phyloP scores from a whole-genome alignment of 2,797 vertebrate genomes.

The Sebastolobus alascanus region DNA sequence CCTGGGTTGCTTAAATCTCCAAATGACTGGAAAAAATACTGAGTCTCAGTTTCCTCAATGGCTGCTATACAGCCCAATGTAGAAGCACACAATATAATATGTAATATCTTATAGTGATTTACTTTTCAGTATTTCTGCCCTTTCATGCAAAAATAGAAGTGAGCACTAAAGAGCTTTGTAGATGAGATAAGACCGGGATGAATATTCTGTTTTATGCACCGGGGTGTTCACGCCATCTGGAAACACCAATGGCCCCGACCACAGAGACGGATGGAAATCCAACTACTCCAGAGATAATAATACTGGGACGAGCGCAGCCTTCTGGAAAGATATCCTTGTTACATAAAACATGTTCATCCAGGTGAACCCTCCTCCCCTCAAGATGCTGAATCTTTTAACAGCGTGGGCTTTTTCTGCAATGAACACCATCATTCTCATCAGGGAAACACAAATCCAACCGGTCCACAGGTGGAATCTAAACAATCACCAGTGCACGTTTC shows the following conservation, averaged over 20 bases:
- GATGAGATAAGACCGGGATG: slow-evolving; percentile 18
- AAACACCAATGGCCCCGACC: slow-evolving; percentile 30
- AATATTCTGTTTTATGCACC: slow-evolving; percentile 50
- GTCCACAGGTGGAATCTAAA: slow-evolving; percentile 23
- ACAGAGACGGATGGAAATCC: slow-evolving; percentile 32
- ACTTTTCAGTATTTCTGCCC: background rate
- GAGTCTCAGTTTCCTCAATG: background rate
- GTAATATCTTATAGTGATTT: background rate
- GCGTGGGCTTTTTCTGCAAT: slow-evolving; percentile 8
- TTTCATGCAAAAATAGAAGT: slow-evolving; percentile 10
- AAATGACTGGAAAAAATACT: background rate
- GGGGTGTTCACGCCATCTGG: slow-evolving; percentile 32
- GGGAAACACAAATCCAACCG: slow-evolving; percentile 18
- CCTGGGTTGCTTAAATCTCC: background rate
- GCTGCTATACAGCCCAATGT: background rate
- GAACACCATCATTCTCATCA: slow-evolving; percentile 17
- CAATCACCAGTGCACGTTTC: slow-evolving; percentile 16
- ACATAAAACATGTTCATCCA: slow-evolving; percentile 54
- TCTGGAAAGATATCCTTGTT: slow-evolving; percentile 34
- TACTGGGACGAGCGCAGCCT: slow-evolving; percentile 15
- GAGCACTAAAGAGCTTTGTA: slow-evolving; percentile 34
- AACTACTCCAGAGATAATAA: slow-evolving; percentile 30
- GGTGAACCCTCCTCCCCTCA: slow-evolving; percentile 24
- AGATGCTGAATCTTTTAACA: slow-evolving; percentile 37
- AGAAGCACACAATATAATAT: background rate